Evolutionary conservation across 2,797 vertebrate species (phyloP), one percentile per base, ranked within the genome.

Genomic region (Microchirus variegatus): DNA sequence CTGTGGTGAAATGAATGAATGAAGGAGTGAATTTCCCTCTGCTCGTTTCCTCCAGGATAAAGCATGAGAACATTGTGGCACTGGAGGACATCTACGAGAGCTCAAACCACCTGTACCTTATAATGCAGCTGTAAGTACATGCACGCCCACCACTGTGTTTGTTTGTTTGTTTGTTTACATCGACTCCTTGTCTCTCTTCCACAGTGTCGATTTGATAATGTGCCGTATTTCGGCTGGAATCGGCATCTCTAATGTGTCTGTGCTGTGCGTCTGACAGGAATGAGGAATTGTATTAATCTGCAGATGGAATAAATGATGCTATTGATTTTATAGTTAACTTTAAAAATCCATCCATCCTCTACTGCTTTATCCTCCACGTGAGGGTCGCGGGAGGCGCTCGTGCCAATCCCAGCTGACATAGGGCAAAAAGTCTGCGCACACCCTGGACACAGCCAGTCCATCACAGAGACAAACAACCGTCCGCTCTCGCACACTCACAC

Each of bases 11-110:
- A 53, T 55, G 22, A 70, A 67, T 14, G 31, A 17, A 45, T 68
- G 17, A 14, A 53, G 70, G 12, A 63, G 18, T 73, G 22, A 75
- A 59, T 81, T 35, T 31, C 67, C 71, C 53, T 83, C 31, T 59
- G 68, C 44, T 17, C n/a, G 73, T 38, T 16, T 44, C 59, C 53
- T 67, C 11, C 75, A 99, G 97, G 87, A 98, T 99, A 90, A 98
- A 99, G 79, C 97, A 99, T 75, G 97, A 99, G 91, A 99, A 99
- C 59, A 99, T 99, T 2, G 98, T 99, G 75, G 96, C 98, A 52
- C 88, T 99, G 90, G 98, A 99, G 90, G 97, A 99, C 83, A 99
- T 99, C 86, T 99, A 98, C 9, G 98, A 99, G 87, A 99, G 98
- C 73, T 94, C 97, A 0, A 97, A 97, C 79, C 96, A 99, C 86